Evolutionary conservation across 2,113 vertebrate genomes (phyloP), one percentile per base, ranked within the genome.

Genomic region (Xiphorhynchus elegans): DNA sequence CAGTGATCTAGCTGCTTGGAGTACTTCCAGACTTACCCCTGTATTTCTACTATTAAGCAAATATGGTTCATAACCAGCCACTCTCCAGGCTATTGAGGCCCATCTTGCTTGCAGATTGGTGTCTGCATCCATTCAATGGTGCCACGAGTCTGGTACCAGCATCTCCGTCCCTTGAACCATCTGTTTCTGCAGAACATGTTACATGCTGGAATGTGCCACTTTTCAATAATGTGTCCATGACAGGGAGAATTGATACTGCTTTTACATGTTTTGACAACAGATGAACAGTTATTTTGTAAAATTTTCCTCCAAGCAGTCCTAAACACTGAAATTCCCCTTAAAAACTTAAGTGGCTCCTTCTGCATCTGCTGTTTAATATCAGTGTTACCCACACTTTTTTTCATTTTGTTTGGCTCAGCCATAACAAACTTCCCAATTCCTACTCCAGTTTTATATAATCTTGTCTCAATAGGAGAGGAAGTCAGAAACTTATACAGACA

Each of bases 171-270:
- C 42, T 52, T 55, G 26, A 67, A 35, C 44, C 4, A 2, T 13
- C 29, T 56, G 10, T 39, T 93, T 76, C 44, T 92, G 31, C 37
- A 86, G 42, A 95, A 70, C 1, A 9, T 31, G 17, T 28, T 37
- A 37, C 23, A 18, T 3, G 5, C 26, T 74, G 19, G 37, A 58
- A 79, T 1, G 2, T 40, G 25, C 11, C 47, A 50, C 28, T 77
- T 37, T 63, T 66, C 50, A 59, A 17, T 25, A 80, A 67, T 0
- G 0, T 40, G 53, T 33, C 42, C 20, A 18, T 28, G 39, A 74
- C 35, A 72, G 17, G 89, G 29, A 7, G 33, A 81, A 84, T 2
- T 73, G 18, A 53, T 40, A 70, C 19, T 64, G 21, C 24, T 64
- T 94, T 85, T 44, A 84, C 75, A 56, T n/a, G 17, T 52, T 78